Base-by-base conservation (phyloP, 1,140 invertebrate genomes). In the Kradibia gibbosae region DNA sequence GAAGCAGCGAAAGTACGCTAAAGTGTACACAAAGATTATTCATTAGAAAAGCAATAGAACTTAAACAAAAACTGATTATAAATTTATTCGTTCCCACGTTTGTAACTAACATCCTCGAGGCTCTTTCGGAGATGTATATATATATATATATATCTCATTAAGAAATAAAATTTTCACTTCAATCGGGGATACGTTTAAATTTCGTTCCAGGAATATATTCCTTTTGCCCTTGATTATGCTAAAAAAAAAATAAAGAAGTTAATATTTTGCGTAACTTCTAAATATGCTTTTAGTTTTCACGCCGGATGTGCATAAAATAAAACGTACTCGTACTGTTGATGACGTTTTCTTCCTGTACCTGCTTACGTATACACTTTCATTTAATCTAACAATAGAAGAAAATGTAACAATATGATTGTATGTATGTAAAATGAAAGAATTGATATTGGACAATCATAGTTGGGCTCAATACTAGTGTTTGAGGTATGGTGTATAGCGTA, bases 1-100 rank as follows among this genome's bases (percentile, higher is more conserved):
- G 28, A 25, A 50, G 57, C 57, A 65, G 73, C 57, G 73, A 81
- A 76, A 81, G 80, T 70, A 31, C 45, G n/a, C 71, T 42, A 5
- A n/a, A 34, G 45, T 28, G 57, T 0, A 22, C 28, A 10, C 39
- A 15, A n/a, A 25, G 36, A 67, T 67, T 39, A 39, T 67, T 36
- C 34, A 39, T 71, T 48, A 31, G 42, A 71, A 71, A 71, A 45
- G 7, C 42, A 48, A 71, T 71, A 20, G 70, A 39, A 67, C n/a
- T 60, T 60, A 22, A 25, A 17, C 50, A 20, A 2, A 8, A 17
- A 15, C 50, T 17, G 22, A 34, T 1, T 22, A 20, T 22, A n/a
- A 67, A 67, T 4, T 7, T 10, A 39, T 8, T 67, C 15, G 34
- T 2, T 36, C 20, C 20, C 1, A 36, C 3, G 20, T 36, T 22